Percentiles rank a stretch among this genome's conserved stretches.
Evolutionary conservation across 2,797 vertebrate genomes (phyloP).

Genomic region (Apodemus agrarius): DNA sequence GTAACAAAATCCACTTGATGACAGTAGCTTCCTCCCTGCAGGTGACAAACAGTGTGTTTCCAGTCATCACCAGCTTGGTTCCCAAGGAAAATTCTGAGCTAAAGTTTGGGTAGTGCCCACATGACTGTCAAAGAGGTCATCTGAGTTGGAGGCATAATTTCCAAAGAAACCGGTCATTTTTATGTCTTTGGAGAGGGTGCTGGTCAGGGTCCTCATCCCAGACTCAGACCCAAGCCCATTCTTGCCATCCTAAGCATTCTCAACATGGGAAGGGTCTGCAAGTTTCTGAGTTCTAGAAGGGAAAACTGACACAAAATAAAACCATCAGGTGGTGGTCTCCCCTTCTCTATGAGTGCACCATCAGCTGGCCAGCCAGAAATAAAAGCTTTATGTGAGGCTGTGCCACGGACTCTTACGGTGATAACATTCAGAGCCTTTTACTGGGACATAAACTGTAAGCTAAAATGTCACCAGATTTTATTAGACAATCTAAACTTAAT

Average conservation of each 20-base stretch:
- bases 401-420: conserved; percentile 74
- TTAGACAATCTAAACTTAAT: conserved; percentile 87
- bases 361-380: conserved; percentile 77
- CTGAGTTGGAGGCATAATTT: fast-evolving
- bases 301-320: not conserved
- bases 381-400: conserved; percentile 77
- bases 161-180: not conserved
- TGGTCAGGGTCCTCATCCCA: fast-evolving
- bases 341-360: conserved; percentile 64
- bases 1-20: not conserved
- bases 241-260: not conserved
- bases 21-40: too few relatives aligned
- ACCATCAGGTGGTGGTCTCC: not conserved
- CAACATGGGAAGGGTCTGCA: not conserved
- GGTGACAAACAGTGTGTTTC: not conserved
- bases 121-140: fast-evolving
- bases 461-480: conserved; percentile 88
- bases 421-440: conserved; percentile 83
- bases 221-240: not conserved
- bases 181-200: not conserved
- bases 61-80: too few relatives aligned
- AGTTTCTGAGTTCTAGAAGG: fast-evolving
- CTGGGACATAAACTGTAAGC: conserved; percentile 85
- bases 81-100: not conserved
- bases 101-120: too few relatives aligned